These are phyloP conservation scores for Nansenia antarctica DNA, from an alignment of 2,113 vertebrate genomes.

Conservation along the genomic window DNA sequence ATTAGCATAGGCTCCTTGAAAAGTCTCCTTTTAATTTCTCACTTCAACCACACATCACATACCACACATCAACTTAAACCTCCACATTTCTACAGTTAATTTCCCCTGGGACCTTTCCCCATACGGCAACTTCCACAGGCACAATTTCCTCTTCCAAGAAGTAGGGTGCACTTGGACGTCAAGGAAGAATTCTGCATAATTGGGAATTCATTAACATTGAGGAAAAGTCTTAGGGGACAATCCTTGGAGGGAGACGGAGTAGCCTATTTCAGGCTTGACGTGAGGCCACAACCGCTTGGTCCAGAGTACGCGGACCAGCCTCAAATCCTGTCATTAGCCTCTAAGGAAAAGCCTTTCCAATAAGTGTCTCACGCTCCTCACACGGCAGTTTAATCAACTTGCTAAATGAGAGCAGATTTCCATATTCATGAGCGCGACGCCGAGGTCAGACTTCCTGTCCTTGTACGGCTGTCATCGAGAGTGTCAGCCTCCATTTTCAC, in stretches of 20 bases:
- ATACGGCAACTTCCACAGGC: not conserved
- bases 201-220: not conserved
- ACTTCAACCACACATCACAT: not conserved
- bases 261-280: conserved; percentile 14
- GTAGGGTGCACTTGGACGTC: not conserved
- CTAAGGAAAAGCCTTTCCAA: conserved; percentile 34
- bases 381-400: conserved; percentile 7
- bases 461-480: no score
- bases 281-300: conserved; percentile 32
- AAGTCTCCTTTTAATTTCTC: not conserved
- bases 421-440: conserved; percentile 20
- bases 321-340: conserved; percentile 49
- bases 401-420: conserved; percentile 22
- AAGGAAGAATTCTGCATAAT: not conserved
- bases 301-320: conserved; percentile 20
- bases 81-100: not conserved
- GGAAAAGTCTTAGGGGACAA: not conserved
- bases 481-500: no score
- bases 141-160: not conserved
- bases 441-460: conserved; percentile 29
- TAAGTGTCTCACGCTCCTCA: conserved; percentile 36
- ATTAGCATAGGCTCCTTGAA: not conserved
- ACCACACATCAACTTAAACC: not conserved
- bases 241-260: not conserved
- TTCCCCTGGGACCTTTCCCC: not conserved